phyloP scores from a whole-genome alignment of 2,888 invertebrate genomes.

The Rutpela maculata region DNA sequence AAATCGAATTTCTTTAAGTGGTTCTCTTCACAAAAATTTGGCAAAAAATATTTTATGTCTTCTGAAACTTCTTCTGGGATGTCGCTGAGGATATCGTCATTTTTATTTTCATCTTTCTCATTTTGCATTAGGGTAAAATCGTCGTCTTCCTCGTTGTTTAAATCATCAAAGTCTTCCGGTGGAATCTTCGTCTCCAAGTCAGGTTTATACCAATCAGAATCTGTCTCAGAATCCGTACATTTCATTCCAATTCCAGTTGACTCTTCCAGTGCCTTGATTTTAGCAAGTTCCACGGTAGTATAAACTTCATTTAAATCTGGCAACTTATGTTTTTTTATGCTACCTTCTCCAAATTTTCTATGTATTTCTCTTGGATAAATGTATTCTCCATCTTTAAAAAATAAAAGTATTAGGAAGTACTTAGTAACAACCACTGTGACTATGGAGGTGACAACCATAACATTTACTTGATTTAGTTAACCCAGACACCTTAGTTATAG shows the following conservation, averaged over 20 bases:
- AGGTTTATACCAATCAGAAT: background rate
- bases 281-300: background rate
- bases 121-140: background rate
- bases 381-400: background rate
- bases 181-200: background rate
- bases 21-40: slow-evolving; percentile 1
- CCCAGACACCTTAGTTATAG: background rate
- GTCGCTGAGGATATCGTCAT: background rate
- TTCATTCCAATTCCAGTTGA: background rate
- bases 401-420: slow-evolving; percentile 1
- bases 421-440: background rate
- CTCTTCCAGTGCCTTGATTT: background rate
- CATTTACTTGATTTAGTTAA: background rate
- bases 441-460: too few species aligned
- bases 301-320: slow-evolving; percentile 2
- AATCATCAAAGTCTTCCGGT: background rate
- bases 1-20: background rate
- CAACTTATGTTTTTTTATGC: background rate
- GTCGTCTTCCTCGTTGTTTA: slow-evolving; percentile 8
- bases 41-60: background rate
- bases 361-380: slow-evolving; percentile 9
- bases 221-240: background rate
- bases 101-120: background rate
- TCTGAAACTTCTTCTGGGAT: slow-evolving; percentile 1
- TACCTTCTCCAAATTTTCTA: background rate